Base-by-base conservation (phyloP, 2,113 vertebrate species). In the Pelecanoides urinatrix region DNA sequence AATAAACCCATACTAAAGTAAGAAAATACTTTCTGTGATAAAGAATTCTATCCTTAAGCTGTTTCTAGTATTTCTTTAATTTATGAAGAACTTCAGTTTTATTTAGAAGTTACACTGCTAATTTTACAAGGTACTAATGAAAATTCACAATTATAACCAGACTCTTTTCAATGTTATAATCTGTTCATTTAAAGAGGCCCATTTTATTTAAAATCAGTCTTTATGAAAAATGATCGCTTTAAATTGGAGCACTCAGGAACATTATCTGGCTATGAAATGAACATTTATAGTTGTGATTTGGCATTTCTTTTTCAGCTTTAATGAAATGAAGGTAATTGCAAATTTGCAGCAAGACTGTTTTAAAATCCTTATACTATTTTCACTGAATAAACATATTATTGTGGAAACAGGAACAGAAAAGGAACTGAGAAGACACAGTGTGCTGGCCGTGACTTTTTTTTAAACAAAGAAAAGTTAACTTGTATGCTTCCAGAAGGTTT, bases 341-440 rank as follows among this genome's bases (percentile, higher is more conserved):
- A 94, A 85, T 86, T 73, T 78, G 62, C 23, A 78, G 75, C 44
- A 74, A 38, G 80, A 52, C 29, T 38, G 36, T 83, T 91, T 83
- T 92, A 77, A 96, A 91, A 86, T 75, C 67, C 85, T 75, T 44
- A 47, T 10, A 66, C 18, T 36, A 63, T 95, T 96, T 96, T 94
- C 76, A 93, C 92, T 86, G 88, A 95, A 86, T 40, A 95, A 83
- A 84, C 90, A 86, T 20, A 79, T 86, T 62, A 76, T 6, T 78
- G 75, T 44, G 92, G 82, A 95, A 96, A 95, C 79, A 67, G 86
- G 92, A 97, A 95, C 59, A 93, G 65, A 92, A 71, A 86, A 94
- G 90, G 79, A 96, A 91, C 96, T 56, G 78, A 84, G 52, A 88
- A 81, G 82, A 88, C 93, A 94, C 32, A 81, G 38, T 49, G 86